Evolutionary conservation across 2,113 vertebrate genomes (phyloP).

Genomic region (Theristicus caerulescens): DNA sequence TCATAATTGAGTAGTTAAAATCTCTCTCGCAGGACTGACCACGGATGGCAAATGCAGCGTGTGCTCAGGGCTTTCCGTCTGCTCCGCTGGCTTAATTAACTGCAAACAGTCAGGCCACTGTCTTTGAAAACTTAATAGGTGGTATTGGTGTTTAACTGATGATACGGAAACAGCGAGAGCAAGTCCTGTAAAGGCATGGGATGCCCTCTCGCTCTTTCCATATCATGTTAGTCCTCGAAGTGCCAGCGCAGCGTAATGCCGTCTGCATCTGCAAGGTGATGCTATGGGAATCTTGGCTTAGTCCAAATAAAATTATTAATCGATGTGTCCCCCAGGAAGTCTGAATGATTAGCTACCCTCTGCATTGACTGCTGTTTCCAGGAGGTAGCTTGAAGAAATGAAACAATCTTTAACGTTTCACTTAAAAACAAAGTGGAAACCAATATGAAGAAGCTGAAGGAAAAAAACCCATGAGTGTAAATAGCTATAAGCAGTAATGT

Average conservation of each 20-base stretch:
- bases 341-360: background rate
- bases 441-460: background rate
- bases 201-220: rapidly evolving
- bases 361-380: background rate
- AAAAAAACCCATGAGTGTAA: background rate
- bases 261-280: background rate
- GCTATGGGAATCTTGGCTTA: background rate
- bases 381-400: background rate
- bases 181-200: rapidly evolving
- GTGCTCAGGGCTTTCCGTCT: background rate
- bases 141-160: background rate
- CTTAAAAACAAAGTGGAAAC: background rate
- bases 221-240: rapidly evolving
- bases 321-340: background rate
- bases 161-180: background rate
- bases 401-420: background rate
- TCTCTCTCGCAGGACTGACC: background rate
- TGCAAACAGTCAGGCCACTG: background rate
- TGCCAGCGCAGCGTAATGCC: rapidly evolving
- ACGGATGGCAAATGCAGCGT: background rate
- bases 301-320: background rate
- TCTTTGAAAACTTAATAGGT: background rate
- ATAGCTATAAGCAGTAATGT: constrained; percentile 14
- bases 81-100: background rate
- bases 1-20: background rate